Conservation (phyloP, 2,113 vertebrate genomes). For the Piaya cayana region DNA sequence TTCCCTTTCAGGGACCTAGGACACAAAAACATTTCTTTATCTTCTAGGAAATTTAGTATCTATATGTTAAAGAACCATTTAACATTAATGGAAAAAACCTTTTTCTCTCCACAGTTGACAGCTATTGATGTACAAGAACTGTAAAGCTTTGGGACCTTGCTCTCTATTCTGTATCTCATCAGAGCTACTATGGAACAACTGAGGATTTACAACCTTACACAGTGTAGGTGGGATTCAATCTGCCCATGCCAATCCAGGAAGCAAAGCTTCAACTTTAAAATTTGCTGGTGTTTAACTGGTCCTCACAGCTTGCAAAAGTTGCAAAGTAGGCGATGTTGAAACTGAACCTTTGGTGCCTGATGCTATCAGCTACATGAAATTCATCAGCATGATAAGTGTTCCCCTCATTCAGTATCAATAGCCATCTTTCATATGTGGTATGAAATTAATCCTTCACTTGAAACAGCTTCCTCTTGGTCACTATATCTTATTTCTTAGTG, state of each 20-base stretch:
- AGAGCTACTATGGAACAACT: neutral
- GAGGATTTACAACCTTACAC: neutral
- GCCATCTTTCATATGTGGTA: neutral
- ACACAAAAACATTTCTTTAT: neutral
- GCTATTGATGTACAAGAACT: neutral
- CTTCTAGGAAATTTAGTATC: neutral
- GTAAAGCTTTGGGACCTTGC: neutral
- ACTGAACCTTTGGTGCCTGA: neutral
- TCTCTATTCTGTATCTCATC: neutral
- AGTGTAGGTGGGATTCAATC: neutral
- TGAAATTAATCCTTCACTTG: conserved; percentile 49
- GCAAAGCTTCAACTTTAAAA: neutral
- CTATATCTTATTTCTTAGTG: conserved; percentile 50
- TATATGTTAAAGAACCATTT: neutral
- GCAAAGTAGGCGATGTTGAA: neutral
- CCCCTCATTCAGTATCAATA: neutral
- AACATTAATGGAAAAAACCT: neutral
- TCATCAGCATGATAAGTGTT: conserved; percentile 56
- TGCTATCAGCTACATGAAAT: neutral
- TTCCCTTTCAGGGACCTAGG: neutral
- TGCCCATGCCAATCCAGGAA: neutral
- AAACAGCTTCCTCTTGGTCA: conserved; percentile 19
- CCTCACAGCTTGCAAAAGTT: neutral
- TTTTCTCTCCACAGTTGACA: neutral
- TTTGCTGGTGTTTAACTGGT: neutral